Evolutionary conservation across 23 tunicate species (phyloP), one percentile per base, ranked within the genome.

Genomic region (Ascidia mentula): DNA sequence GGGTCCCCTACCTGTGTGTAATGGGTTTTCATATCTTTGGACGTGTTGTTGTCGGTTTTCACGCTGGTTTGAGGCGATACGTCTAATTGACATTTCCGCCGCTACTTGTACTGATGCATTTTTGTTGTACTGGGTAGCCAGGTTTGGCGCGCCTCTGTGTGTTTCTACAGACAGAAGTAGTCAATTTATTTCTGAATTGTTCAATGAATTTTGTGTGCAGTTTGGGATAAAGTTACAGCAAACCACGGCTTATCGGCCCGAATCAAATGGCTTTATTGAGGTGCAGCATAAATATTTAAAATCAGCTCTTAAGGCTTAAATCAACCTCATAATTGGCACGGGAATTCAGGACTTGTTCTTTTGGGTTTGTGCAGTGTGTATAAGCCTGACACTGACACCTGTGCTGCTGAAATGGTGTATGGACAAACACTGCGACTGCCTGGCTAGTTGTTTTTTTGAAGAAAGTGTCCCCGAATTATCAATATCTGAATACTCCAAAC

Each of bases 401-500:
- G 24, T 31, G 24, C 80, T 17, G 60, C 40, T 36, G 40, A 36
- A 28, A 17, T n/a, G 30, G 74, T 69, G 13, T 26, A n/a, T 28
- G 84, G 84, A 20, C 36, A 59, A 31, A 34, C 86, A 3, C 8
- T 82, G 13, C 86, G 86, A 15, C 70, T 82, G 6, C 79, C 86
- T 33, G 70, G 78, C 15, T 38, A 82, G 38, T 82, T n/a, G n/a
- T n/a, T n/a, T 40, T 35, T 82, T 82, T 69, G 18, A 36, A 6
- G 53, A 42, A 42, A 42, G 12, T 42, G n/a, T 26, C 9, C 33
- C 33, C 9, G 72, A 69, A 24, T 13, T 69, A 20, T 24, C 72
- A 13, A 69, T 24, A 12, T 69, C 72, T 9, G 72, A 69, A 69
- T 69, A 24, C 72, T 26, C 72, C 18, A 15, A 17, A 17, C 60